phyloP scores from a whole-genome alignment of 1,140 invertebrate species.

The Cheumatopsyche charites region DNA sequence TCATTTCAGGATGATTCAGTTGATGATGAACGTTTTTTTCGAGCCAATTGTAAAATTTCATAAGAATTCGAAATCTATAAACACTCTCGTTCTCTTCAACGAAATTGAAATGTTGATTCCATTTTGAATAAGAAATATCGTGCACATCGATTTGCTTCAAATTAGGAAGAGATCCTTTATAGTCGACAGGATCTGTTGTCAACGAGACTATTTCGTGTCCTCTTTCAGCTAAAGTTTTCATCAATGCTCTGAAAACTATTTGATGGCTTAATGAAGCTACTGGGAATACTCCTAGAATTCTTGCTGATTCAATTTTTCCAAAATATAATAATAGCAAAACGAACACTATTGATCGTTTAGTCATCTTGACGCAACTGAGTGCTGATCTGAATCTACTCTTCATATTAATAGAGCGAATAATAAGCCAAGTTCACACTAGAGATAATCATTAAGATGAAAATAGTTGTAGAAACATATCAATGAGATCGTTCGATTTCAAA shows the following conservation, averaged over 20 bases:
- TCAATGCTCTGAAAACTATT: conserved; percentile 55
- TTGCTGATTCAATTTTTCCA: not conserved
- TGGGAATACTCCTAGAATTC: conserved; percentile 58
- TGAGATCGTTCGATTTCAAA: too few relatives aligned
- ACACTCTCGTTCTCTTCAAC: conserved; percentile 19
- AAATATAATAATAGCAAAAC: not conserved
- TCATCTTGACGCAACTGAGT: too few relatives aligned
- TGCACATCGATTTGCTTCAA: conserved; percentile 52
- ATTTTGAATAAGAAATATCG: conserved; percentile 45
- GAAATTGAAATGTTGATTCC: conserved; percentile 38
- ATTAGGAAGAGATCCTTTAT: conserved; percentile 40
- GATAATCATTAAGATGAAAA: too few relatives aligned
- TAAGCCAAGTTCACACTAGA: too few relatives aligned
- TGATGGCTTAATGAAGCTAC: conserved; percentile 58
- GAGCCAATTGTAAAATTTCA: conserved; percentile 30
- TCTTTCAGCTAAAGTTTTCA: conserved; percentile 52
- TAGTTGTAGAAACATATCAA: too few relatives aligned
- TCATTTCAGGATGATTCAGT: conserved; percentile 46
- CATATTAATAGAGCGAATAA: too few relatives aligned
- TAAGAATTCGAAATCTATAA: not conserved
- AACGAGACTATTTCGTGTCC: conserved; percentile 59
- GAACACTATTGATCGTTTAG: too few relatives aligned
- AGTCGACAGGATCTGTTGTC: conserved; percentile 50
- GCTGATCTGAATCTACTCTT: too few relatives aligned
- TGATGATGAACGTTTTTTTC: conserved; percentile 38